phyloP scores from a whole-genome alignment of 2,797 vertebrate species.

The Sebastes hubbsi region DNA sequence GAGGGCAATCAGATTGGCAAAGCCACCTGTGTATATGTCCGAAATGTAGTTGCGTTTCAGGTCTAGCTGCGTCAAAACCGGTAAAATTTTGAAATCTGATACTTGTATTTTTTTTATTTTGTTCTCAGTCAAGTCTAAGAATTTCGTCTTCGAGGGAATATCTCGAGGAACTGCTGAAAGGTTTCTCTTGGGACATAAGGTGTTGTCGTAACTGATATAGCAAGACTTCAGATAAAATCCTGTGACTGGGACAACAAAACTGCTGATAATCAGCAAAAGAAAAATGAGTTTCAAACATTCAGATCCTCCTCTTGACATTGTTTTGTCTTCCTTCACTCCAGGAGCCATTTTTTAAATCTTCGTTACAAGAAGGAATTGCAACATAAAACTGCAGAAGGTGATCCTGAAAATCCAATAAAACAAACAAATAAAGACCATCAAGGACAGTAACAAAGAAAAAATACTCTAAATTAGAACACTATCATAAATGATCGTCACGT shows the following conservation, averaged over 20 bases:
- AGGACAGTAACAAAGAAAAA: neutral
- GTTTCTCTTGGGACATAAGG: conserved; percentile 37
- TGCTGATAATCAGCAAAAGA: conserved; percentile 22
- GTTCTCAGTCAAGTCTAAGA: conserved; percentile 70
- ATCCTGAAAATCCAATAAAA: conserved; percentile 17
- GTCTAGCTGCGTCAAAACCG: conserved; percentile 51
- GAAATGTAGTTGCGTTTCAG: conserved; percentile 51
- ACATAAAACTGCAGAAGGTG: neutral
- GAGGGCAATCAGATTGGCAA: conserved; percentile 59
- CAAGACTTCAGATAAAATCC: conserved; percentile 70
- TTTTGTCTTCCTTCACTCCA: neutral
- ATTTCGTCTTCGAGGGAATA: conserved; percentile 60
- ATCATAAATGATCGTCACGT: neutral
- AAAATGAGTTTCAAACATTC: neutral
- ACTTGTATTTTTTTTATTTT: conserved; percentile 54
- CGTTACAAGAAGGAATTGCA: neutral
- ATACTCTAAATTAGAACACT: neutral
- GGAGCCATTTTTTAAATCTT: conserved; percentile 14
- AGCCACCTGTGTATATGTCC: conserved; percentile 49
- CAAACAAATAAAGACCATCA: neutral
- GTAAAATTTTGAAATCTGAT: conserved; percentile 59
- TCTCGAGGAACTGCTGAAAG: conserved; percentile 61
- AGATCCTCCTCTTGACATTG: neutral
- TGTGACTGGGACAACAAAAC: neutral
- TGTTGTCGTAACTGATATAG: neutral